Evolutionary conservation across 1,140 invertebrate species (phyloP), one percentile per base, ranked within the genome.

Genomic region (Steinernema feltiae): DNA sequence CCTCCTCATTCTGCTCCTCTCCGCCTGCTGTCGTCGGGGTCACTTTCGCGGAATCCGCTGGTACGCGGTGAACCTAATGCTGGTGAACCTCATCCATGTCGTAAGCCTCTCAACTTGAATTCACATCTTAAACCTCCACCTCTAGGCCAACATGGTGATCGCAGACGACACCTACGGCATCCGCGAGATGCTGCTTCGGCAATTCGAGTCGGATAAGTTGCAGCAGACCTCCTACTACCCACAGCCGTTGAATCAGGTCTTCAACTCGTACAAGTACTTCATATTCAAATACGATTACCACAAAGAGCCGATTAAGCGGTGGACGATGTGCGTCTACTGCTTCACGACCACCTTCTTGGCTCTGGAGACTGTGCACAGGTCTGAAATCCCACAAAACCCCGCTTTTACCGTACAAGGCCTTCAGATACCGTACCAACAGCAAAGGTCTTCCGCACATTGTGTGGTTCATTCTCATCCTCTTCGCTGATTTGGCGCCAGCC

Each of bases 371-470:
- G 53, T 63, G 2, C 53, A 63, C 24, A 63, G 41, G 41, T 46
- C n/a, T n/a, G n/a, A n/a, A n/a, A n/a, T 12, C 41, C 41, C 7
- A 7, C 41, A 7, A 46, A 7, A 12, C 41, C 41, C n/a, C n/a
- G 7, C 41, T 12, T 7, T 46, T 46, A 46, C 41, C 41, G 41
- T 46, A 46, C 41, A n/a, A 7, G 7, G 7, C 41, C n/a, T 46
- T n/a, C n/a, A 46, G 53, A 63, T 63, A 63, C 53, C 53, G 53
- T 63, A 63, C 53, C 53, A 63, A 63, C 53, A 63, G 53, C 53
- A 63, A 63, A 27, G 53, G 53, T 27, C 53, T 63, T 63, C 53
- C 53, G 24, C 12, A 12, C 12, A 15, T 63, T 63, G 53, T 63
- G 2, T 63, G 53, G 53, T 27, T 63, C 3, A 7, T 63, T 27